Evolutionary conservation across 1,140 invertebrate genomes (phyloP).

Genomic region (Gonioctena quinquepunctata): DNA sequence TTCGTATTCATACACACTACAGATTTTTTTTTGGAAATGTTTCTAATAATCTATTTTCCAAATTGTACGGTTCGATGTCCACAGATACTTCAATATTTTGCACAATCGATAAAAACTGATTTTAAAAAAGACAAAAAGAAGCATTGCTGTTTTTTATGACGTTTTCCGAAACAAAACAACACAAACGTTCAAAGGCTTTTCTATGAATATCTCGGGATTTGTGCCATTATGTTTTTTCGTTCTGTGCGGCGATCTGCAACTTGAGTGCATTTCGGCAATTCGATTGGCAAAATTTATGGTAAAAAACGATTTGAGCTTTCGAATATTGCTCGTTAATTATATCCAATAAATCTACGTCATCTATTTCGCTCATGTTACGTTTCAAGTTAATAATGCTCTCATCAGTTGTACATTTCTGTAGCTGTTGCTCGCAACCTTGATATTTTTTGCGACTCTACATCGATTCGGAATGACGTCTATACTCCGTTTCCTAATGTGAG

Average conservation of each 20-base stretch:
- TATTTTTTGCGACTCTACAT: too few relatives aligned
- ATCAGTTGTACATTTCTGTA: neutral
- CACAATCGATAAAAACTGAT: neutral
- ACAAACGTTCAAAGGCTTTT: neutral
- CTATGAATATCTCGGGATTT: conserved; percentile 1
- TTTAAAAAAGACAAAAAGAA: neutral
- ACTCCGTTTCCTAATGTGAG: too few relatives aligned
- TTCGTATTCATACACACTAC: conserved; percentile 15
- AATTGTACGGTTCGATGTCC: too few relatives aligned
- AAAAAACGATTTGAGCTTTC: neutral
- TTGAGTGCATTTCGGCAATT: neutral
- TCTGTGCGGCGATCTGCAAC: neutral
- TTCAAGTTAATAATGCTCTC: neutral
- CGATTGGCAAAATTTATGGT: neutral
- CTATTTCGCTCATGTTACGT: neutral
- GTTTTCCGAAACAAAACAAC: neutral
- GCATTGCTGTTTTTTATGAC: neutral
- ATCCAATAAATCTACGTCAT: too few relatives aligned
- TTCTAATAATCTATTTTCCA: conserved; percentile 19
- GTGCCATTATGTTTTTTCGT: conserved; percentile 3
- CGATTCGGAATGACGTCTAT: too few relatives aligned
- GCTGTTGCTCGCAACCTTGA: too few relatives aligned
- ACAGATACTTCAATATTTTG: neutral
- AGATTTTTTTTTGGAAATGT: conserved; percentile 19
- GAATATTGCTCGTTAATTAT: neutral